phyloP scores from a whole-genome alignment of 2,888 invertebrate genomes.

The Gerris lacustris region DNA sequence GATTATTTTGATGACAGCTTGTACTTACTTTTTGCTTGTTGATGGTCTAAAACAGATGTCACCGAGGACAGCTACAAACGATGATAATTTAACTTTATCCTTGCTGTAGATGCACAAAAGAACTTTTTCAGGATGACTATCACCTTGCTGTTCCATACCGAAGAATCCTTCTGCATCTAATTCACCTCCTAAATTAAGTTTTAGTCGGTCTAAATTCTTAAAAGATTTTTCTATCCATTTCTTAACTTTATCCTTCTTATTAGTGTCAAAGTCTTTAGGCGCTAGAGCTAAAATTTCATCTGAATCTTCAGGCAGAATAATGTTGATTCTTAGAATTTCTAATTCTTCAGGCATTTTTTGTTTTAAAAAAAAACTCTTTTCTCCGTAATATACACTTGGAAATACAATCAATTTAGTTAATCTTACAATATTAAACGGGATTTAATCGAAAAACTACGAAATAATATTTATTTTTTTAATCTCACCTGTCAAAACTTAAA shows the following conservation, averaged over 20 bases:
- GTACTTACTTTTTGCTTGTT: not conserved
- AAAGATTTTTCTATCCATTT: constrained; percentile 5
- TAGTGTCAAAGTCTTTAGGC: not conserved
- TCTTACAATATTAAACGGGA: no score
- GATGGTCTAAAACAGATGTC: not conserved
- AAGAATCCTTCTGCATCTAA: not conserved
- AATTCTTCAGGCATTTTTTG: not conserved
- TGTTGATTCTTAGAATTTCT: constrained; percentile 2
- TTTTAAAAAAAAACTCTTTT: no score
- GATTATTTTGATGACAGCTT: not conserved
- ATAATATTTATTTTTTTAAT: no score
- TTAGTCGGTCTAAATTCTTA: not conserved
- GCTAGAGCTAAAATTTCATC: not conserved
- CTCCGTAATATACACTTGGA: no score
- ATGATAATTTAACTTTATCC: not conserved
- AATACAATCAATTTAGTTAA: no score
- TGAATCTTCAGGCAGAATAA: not conserved
- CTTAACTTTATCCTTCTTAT: not conserved
- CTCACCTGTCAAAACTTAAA: no score
- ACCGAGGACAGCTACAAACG: not conserved
- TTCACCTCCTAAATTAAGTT: not conserved
- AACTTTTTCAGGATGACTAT: not conserved
- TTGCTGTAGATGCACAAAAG: not conserved
- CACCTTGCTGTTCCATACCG: not conserved
- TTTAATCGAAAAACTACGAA: no score